phyloP scores from a whole-genome alignment of 2,113 vertebrate species.

The Phylloscopus trochilus region DNA sequence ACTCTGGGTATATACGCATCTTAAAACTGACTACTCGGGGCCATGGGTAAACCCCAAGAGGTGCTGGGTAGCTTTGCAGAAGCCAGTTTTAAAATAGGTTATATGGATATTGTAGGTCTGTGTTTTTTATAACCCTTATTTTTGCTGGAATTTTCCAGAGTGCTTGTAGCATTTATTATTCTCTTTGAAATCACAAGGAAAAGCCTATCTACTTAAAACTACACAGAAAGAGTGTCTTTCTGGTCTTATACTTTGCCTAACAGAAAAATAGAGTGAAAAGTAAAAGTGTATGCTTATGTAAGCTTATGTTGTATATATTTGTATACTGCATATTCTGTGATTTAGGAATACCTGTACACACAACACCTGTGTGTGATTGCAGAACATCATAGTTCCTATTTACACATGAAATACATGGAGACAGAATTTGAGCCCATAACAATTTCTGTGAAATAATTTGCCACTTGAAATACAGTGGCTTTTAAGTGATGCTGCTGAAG shows the following conservation, averaged over 20 bases:
- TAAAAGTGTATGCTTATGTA: not conserved
- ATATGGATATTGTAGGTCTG: not conserved
- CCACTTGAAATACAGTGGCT: not conserved
- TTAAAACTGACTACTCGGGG: not conserved
- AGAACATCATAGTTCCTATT: not conserved
- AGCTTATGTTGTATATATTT: not conserved
- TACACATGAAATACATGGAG: not conserved
- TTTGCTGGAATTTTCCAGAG: slow-evolving; percentile 3
- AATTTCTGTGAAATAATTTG: not conserved
- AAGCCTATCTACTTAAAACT: not conserved
- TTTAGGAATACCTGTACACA: not conserved
- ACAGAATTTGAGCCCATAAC: not conserved
- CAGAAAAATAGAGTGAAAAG: not conserved
- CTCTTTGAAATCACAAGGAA: not conserved
- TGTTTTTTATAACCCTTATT: not conserved
- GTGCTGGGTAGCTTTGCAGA: not conserved
- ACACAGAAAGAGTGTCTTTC: not conserved
- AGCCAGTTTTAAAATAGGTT: not conserved
- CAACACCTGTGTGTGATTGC: not conserved
- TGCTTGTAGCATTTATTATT: not conserved
- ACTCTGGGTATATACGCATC: not conserved
- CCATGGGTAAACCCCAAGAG: not conserved
- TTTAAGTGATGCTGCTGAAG: not conserved
- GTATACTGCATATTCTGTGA: not conserved
- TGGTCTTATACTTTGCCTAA: not conserved